Conservation (phyloP, 2,888 invertebrate species). For the Hemicrepidius hirtus region DNA sequence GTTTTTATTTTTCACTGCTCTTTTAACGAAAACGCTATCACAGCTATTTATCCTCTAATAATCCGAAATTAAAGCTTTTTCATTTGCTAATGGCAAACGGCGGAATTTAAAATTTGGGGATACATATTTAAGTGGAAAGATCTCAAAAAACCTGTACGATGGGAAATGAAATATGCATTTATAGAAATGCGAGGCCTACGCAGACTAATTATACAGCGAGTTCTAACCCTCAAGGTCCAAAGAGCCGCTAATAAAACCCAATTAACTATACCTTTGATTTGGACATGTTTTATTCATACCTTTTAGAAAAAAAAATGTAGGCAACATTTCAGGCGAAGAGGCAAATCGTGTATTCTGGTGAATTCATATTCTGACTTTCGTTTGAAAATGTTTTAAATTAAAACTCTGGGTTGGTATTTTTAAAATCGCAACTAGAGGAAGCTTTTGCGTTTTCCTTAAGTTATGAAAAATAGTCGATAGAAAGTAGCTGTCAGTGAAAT, state of each 20-base stretch:
- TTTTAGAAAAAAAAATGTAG: conserved; percentile 19
- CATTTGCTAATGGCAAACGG: conserved; percentile 2
- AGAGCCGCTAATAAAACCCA: conserved; percentile 38
- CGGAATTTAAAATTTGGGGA: conserved; percentile 5
- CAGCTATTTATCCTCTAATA: conserved; percentile 6
- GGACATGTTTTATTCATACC: conserved; percentile 41
- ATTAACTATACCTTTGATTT: conserved; percentile 44
- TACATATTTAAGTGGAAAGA: conserved; percentile 19
- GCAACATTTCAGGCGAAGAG: conserved; percentile 15
- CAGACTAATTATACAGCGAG: conserved; percentile 37
- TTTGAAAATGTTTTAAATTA: neutral
- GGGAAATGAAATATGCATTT: conserved; percentile 25
- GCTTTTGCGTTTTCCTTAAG: neutral
- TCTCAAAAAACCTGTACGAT: conserved; percentile 15
- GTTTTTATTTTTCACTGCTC: conserved; percentile 8
- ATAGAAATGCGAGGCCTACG: conserved; percentile 3
- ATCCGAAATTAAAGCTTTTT: conserved; percentile 10
- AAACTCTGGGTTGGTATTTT: neutral
- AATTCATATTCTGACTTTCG: neutral
- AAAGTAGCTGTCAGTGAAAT: conserved; percentile 13
- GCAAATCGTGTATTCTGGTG: conserved; percentile 9
- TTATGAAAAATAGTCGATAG: neutral
- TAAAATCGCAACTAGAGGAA: too few species aligned
- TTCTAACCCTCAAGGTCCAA: conserved; percentile 33
- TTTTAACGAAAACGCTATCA: neutral